These are phyloP conservation scores for Tretioscincus oriximinensis DNA, from an alignment of 2,113 vertebrate genomes.

Conservation along the genomic window DNA sequence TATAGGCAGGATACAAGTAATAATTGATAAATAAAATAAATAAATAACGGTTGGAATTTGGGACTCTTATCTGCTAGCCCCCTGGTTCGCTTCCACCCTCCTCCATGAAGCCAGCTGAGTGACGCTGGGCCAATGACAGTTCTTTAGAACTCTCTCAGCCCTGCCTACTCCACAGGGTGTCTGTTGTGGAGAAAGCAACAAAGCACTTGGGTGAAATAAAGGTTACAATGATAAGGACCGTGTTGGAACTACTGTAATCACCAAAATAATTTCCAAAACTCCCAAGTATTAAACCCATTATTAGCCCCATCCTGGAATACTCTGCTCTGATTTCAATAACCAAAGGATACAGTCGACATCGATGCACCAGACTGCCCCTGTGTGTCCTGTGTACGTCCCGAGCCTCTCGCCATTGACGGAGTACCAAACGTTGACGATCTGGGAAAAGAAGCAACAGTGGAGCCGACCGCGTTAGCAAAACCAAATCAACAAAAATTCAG, in stretches of 20 bases:
- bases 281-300: rapidly evolving
- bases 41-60: too few relatives aligned
- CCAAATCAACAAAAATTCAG: neutral
- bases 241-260: rapidly evolving
- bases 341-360: conserved; percentile 97
- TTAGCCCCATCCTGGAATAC: neutral
- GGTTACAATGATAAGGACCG: neutral
- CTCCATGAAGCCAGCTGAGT: too few relatives aligned
- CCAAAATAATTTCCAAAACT: rapidly evolving
- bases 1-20: too few relatives aligned
- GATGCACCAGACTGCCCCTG: conserved; percentile 96
- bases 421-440: conserved; percentile 95
- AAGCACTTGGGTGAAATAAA: too few relatives aligned
- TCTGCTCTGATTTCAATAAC: rapidly evolving
- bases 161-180: too few relatives aligned
- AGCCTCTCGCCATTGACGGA: conserved; percentile 94
- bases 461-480: neutral
- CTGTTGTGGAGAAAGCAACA: too few relatives aligned
- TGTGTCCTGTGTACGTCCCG: conserved; percentile 94
- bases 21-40: too few relatives aligned
- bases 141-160: too few relatives aligned
- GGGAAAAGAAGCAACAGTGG: neutral
- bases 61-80: too few relatives aligned
- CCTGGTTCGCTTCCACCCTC: too few relatives aligned
- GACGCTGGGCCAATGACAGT: too few relatives aligned